Base-by-base conservation (phyloP, 2,797 vertebrate genomes). In the Gallinago solitaria region DNA sequence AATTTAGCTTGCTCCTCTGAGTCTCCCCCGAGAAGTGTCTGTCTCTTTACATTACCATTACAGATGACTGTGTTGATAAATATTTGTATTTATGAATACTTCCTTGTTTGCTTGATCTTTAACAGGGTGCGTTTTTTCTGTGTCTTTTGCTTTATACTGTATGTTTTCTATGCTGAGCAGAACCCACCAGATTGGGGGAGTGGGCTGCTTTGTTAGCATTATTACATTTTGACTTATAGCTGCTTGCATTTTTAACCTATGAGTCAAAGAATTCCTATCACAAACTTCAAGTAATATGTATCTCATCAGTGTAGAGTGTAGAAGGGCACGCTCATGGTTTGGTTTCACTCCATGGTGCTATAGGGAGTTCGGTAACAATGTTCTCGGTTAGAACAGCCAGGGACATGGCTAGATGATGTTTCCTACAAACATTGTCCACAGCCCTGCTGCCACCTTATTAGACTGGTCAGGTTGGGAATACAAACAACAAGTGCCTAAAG, bases 11-110 rank as follows among this genome's bases (percentile, higher is more conserved):
- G 25, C 32, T 83, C 16, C 57, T 77, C 74, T 21, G 28, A 80
- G 56, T 39, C 25, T 95, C 81, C 68, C 86, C 90, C 0, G 3
- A 83, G 88, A 93, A 87, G 59, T 41, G 56, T 67, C 54, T 93
- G n/a, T 96, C 83, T 89, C 73, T 91, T 51, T 87, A 64, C 51
- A 28, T 20, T 79, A 86, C 71, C 39, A 25, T 84, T 83, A 64
- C 53, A 67, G 81, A 84, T 76, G 35, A 87, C 56, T 90, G 30
- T 7, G 3, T 35, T 74, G 90, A 92, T 90, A 97, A 94, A 90
- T 92, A 96, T 93, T 96, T 96, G 81, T 87, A 78, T 89, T 89
- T 83, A 75, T 83, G 71, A 83, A 60, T 50, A 53, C 39, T 89
- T 93, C 43, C 75, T 83, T 93, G 37, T 93, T 94, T 94, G 78